These are phyloP conservation scores for Brienomyrus longianalis DNA, from an alignment of 2,113 vertebrate species.

Conservation along the genomic window DNA sequence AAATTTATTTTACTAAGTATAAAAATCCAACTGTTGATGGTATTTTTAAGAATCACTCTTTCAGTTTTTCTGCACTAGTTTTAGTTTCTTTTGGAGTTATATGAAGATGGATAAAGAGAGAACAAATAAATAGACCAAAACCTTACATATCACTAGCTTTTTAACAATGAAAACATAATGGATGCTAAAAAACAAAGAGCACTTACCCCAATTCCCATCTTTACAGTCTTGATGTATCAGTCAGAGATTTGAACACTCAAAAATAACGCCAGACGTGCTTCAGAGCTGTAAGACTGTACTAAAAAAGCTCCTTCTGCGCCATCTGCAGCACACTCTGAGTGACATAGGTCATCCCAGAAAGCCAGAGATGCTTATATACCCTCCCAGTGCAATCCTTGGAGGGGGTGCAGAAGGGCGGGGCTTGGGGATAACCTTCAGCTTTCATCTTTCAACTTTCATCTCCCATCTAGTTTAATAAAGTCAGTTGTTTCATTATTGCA, in stretches of 20 bases:
- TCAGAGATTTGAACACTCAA: not conserved
- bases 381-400: not conserved
- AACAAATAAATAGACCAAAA: not conserved
- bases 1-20: not conserved
- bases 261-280: not conserved
- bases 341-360: not conserved
- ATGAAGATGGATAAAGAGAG: not conserved
- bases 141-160: not conserved
- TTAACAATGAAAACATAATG: not conserved
- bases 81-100: not conserved
- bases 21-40: not conserved
- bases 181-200: not conserved
- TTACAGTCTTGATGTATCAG: not conserved
- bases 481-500: not conserved
- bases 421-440: slow-evolving; percentile 1
- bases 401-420: not conserved
- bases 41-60: not conserved
- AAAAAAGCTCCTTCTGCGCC: not conserved
- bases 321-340: not conserved
- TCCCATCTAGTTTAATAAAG: slow-evolving; percentile 1
- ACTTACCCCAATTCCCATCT: slow-evolving; percentile 11
- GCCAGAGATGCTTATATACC: slow-evolving; percentile 3
- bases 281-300: not conserved
- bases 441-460: slow-evolving; percentile 9
- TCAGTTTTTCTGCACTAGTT: not conserved